These are phyloP conservation scores for Nomada ferruginata DNA, from an alignment of 2,888 invertebrate genomes.

Conservation along the genomic window DNA sequence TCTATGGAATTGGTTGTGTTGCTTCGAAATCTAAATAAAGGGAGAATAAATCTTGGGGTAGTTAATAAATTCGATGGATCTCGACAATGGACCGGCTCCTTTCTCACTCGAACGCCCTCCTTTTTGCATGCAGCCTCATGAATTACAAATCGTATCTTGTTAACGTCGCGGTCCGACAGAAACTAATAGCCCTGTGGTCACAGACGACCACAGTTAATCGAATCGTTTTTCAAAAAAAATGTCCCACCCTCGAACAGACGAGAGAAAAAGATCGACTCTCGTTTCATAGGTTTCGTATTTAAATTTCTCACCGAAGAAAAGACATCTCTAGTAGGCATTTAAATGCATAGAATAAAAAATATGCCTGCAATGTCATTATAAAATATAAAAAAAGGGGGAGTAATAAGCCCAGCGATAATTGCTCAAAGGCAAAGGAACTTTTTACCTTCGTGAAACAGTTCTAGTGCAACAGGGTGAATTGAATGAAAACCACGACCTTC, in stretches of 20 bases:
- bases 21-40: slow-evolving; percentile 44
- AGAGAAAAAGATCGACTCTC: no score
- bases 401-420: no score
- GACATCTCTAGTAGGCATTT: no score
- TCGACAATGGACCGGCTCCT: slow-evolving; percentile 19
- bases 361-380: no score
- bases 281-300: no score
- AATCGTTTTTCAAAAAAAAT: slow-evolving; percentile 44
- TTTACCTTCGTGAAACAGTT: no score
- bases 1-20: background rate
- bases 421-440: no score
- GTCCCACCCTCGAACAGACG: background rate
- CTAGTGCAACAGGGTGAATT: slow-evolving; percentile 1
- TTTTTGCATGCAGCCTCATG: slow-evolving; percentile 58
- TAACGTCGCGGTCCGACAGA: slow-evolving; percentile 47
- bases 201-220: slow-evolving; percentile 13
- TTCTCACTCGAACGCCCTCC: slow-evolving; percentile 36
- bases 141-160: slow-evolving; percentile 68
- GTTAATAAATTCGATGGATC: slow-evolving; percentile 58
- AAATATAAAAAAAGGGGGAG: no score
- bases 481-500: background rate
- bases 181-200: slow-evolving; percentile 20
- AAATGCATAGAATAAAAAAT: no score
- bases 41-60: slow-evolving; percentile 39
- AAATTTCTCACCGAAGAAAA: no score